Evolutionary conservation across 1,140 invertebrate genomes (phyloP).

Genomic region (Trichonephila inaurata): DNA sequence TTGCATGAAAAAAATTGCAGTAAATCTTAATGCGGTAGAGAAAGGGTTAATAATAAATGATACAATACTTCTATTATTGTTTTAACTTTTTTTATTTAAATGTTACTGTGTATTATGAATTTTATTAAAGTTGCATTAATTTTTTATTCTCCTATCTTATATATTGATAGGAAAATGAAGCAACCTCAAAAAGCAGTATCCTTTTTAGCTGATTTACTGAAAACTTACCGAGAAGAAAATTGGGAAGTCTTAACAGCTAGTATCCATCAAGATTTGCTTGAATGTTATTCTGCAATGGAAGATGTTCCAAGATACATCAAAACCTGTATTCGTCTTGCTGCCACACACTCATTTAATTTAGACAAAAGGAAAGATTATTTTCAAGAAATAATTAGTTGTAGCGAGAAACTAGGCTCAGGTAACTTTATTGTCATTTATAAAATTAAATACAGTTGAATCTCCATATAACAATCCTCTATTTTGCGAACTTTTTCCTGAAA

Average conservation of each 20-base stretch:
- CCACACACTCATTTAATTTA: slow-evolving; percentile 85
- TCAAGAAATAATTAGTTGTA: slow-evolving; percentile 79
- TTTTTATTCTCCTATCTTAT: neutral
- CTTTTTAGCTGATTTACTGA: slow-evolving; percentile 92
- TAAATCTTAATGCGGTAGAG: too few species aligned
- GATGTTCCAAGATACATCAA: slow-evolving; percentile 85
- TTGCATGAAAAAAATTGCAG: too few species aligned
- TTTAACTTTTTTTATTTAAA: neutral
- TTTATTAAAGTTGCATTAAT: too few species aligned
- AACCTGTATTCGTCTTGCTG: slow-evolving; percentile 87
- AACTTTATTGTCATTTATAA: slow-evolving; percentile 9
- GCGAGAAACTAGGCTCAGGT: slow-evolving; percentile 77
- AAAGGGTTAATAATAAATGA: too few species aligned
- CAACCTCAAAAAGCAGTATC: slow-evolving; percentile 93
- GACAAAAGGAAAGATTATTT: slow-evolving; percentile 81
- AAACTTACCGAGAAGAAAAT: slow-evolving; percentile 91
- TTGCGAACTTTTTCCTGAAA: too few species aligned
- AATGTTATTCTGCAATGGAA: slow-evolving; percentile 90
- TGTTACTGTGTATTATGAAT: neutral
- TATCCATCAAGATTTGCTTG: slow-evolving; percentile 90
- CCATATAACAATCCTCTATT: too few species aligned
- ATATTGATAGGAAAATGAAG: slow-evolving; percentile 84
- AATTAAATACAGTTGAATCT: too few species aligned
- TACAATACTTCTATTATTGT: too few species aligned
- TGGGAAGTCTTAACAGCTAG: slow-evolving; percentile 91